Evolutionary conservation across 2,797 vertebrate genomes (phyloP), one percentile per base, ranked within the genome.

Genomic region (Sebastes hopkinsi): DNA sequence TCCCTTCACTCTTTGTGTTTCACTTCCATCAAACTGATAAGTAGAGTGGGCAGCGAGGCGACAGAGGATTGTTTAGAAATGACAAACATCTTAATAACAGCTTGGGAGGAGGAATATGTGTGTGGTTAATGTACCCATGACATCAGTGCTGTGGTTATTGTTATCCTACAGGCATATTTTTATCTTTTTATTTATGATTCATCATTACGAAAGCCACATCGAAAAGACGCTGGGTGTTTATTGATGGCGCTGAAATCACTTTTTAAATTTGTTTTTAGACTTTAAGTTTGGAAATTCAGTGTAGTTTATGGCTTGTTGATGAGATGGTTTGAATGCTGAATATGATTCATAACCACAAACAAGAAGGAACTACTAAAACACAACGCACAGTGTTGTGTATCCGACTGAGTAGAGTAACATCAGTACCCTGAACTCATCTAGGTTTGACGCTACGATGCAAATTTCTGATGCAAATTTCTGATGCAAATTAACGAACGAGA

Each of bases 51-150:
- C 77, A 10, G 88, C 3, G 23, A 42, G 67, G 70, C 76, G 46
- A 72, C 77, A 38, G 81, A 85, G 67, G 75, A 54, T 13, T 55
- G 67, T 59, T 59, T 74, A 32, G 86, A 89, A 90, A 88, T 89
- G 90, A 77, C 86, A 92, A 89, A 91, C 85, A 87, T 90, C 77
- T 89, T 88, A 85, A 89, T 89, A 56, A 88, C 36, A 7, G 85
- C 75, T 67, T 67, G 16, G 23, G 55, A 74, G 83, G 79, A 78
- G 61, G 83, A 81, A 50, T 61, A 25, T 82, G 9, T 70, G 30
- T 86, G 68, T 34, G 66, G 50, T 34, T 50, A 10, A 46, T 67
- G 66, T 34, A 22, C 42, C 65, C 22, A 16, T 80, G 82, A 77
- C 70, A 72, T 83, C 72, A 77, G 81, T 0, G 72, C 65, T 54